Evolutionary conservation across 2,113 vertebrate species (phyloP).

Genomic region (Siphamia tubifer): DNA sequence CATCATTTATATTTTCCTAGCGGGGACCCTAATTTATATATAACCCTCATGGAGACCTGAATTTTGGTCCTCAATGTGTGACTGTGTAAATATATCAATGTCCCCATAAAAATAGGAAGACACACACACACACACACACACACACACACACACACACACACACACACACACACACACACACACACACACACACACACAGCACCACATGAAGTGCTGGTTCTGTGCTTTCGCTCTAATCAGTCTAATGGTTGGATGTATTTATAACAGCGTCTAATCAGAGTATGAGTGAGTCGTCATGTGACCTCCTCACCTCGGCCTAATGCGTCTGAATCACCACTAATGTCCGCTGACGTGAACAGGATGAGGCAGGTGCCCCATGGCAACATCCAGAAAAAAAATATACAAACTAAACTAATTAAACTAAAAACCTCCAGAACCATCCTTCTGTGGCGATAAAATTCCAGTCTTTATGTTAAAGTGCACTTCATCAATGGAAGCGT

Average conservation of each 20-base stretch:
- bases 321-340: too few relatives aligned
- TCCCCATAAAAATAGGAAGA: too few relatives aligned
- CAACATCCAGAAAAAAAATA: conserved; percentile 4
- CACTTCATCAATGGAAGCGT: neutral
- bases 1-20: too few relatives aligned
- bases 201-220: conserved; percentile 35
- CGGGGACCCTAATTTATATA: too few relatives aligned
- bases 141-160: too few relatives aligned
- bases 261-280: conserved; percentile 45
- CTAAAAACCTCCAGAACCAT: neutral
- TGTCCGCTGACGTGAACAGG: neutral
- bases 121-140: too few relatives aligned
- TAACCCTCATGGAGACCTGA: too few relatives aligned
- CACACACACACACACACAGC: neutral
- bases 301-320: conserved; percentile 43
- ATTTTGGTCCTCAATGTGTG: too few relatives aligned
- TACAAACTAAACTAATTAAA: too few relatives aligned
- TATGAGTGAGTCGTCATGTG: conserved; percentile 21
- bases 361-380: neutral
- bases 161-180: neutral
- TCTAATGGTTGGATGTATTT: conserved; percentile 44
- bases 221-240: conserved; percentile 49
- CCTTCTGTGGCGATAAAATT: neutral
- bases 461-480: neutral
- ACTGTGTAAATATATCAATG: too few relatives aligned